These are phyloP conservation scores for Oreamnos americanus DNA, from an alignment of 2,113 vertebrate species.

Conservation along the genomic window DNA sequence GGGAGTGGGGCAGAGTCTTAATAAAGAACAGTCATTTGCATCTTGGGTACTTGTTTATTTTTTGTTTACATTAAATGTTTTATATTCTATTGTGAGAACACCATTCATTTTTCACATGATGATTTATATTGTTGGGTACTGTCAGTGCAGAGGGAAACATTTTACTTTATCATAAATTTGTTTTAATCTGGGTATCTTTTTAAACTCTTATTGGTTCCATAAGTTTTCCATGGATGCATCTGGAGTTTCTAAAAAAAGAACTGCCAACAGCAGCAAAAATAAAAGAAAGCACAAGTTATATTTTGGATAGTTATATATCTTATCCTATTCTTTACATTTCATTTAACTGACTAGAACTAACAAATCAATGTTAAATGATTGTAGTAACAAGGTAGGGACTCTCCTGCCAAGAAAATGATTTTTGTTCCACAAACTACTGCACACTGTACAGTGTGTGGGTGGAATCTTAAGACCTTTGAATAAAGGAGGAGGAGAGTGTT, in stretches of 20 bases:
- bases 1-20: not conserved
- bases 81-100: not conserved
- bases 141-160: not conserved
- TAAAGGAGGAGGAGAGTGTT: not conserved
- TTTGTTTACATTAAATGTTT: not conserved
- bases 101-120: not conserved
- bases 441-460: not conserved
- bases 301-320: not conserved
- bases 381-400: not conserved
- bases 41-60: not conserved
- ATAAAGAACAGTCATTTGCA: not conserved
- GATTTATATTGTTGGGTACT: not conserved
- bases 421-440: not conserved
- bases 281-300: not conserved
- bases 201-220: not conserved
- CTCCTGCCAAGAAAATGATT: not conserved
- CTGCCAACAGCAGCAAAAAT: not conserved
- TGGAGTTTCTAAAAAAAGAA: not conserved
- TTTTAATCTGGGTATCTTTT: not conserved
- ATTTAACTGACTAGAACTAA: not conserved
- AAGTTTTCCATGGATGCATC: not conserved
- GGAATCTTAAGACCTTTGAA: not conserved
- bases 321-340: not conserved
- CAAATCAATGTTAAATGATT: not conserved
- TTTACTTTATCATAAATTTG: not conserved